Conservation (phyloP, 2,797 vertebrate species). For the Hemibagrus guttatus region DNA sequence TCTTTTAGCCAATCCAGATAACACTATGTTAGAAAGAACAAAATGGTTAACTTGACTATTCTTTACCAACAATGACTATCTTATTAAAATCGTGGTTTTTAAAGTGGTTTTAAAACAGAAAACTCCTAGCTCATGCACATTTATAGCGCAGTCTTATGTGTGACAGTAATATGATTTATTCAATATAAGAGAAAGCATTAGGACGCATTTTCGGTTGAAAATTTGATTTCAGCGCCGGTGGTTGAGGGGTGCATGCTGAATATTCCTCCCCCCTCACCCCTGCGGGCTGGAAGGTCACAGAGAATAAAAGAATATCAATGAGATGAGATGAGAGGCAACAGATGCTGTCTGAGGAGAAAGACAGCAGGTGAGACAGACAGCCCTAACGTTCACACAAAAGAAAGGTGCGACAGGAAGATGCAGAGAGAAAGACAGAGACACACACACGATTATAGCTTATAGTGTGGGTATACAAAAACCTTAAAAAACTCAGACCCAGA, state of each 20-base stretch:
- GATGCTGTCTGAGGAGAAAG: slow-evolving; percentile 65
- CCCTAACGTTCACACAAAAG: slow-evolving; percentile 50
- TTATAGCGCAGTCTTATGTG: not conserved
- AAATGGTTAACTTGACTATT: not conserved
- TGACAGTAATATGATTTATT: slow-evolving; percentile 40
- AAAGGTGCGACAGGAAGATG: slow-evolving; percentile 8
- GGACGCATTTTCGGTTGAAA: slow-evolving; percentile 28
- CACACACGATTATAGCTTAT: slow-evolving; percentile 39
- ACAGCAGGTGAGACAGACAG: slow-evolving; percentile 55
- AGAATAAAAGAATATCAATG: slow-evolving; percentile 76
- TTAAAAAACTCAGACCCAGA: not conserved
- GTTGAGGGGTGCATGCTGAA: slow-evolving; percentile 55
- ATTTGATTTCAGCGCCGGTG: slow-evolving; percentile 33
- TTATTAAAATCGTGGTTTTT: not conserved
- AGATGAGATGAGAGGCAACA: slow-evolving; percentile 62
- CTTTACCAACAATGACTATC: not conserved
- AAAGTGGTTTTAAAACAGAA: slow-evolving; percentile 6
- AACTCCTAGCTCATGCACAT: not conserved
- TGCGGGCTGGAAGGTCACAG: slow-evolving; percentile 69
- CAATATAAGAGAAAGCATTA: slow-evolving; percentile 22
- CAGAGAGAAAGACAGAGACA: slow-evolving; percentile 24
- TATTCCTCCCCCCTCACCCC: slow-evolving; percentile 48
- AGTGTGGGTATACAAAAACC: slow-evolving; percentile 7
- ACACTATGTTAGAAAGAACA: not conserved
- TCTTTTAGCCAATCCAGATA: slow-evolving; percentile 8